Evolutionary conservation across 2,888 invertebrate genomes (phyloP), one percentile per base, ranked within the genome.

Genomic region (Melanotus villosus): DNA sequence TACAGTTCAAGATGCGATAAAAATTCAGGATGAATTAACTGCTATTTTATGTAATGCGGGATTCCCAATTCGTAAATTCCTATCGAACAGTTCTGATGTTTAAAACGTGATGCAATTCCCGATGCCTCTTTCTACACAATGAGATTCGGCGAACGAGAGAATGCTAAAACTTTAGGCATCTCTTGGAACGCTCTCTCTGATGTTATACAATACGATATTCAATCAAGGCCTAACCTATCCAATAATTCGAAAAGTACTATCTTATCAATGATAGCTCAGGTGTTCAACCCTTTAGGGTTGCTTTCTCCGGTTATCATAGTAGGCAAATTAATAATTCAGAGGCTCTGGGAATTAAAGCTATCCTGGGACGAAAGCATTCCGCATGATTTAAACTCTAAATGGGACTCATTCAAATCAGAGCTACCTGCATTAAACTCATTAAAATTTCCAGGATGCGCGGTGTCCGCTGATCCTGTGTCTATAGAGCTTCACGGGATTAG

Each of bases 401-500:
- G 58, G 58, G 3, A 47, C n/a, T 23, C 12, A 34, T 68, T 52
- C 21, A 38, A 64, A 26, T 23, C 30, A 0, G 9, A 52, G 14
- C 34, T 68, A 7, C 12, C 14, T 26, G 1, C 0, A 1, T 21
- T 71, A 43, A 64, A 68, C 14, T 6, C 10, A 1, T 41, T 68
- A 16, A 47, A 54, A 16, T 41, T 54, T 0, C 54, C 68, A 5
- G 34, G 59, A 14, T 52, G 63, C 12, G 52, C 62, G n/a, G 38
- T 52, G 1, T 10, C 14, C 14, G 9, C n/a, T 1, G 26, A 50
- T 14, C 3, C 32, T 1, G 36, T 14, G 26, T 5, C 9, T 9
- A 32, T 74, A 3, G 65, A 75, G 32, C 52, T 79, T 9, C 74
- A 75, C 58, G 77, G 75, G 2, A 79, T 77, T 71, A 72, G 64